phyloP scores from a whole-genome alignment of 2,888 invertebrate species.

The Lasioglossum pauxillum region DNA sequence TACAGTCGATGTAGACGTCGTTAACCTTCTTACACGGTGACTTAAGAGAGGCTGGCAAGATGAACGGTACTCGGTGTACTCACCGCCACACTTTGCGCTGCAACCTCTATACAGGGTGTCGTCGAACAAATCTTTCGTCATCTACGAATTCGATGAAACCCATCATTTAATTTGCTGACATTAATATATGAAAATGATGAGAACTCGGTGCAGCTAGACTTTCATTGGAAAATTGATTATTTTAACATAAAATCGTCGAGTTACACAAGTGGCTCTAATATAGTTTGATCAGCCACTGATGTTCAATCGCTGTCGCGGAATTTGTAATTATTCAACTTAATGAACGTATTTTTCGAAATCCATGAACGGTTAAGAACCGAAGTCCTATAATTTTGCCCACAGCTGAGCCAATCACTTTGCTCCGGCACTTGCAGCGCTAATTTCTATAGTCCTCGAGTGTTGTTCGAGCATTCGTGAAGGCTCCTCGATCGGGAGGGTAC shows the following conservation, averaged over 20 bases:
- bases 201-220: neutral
- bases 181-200: neutral
- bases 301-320: too few species aligned
- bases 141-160: neutral
- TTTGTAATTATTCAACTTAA: neutral
- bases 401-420: neutral
- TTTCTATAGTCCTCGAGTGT: neutral
- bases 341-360: neutral
- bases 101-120: conserved; percentile 15
- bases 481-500: neutral
- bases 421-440: neutral
- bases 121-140: neutral
- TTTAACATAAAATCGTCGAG: neutral
- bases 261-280: too few species aligned
- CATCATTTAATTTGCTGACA: neutral
- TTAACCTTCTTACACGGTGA: conserved; percentile 48
- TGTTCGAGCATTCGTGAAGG: neutral
- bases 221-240: neutral
- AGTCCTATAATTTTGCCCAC: neutral
- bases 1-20: conserved; percentile 22
- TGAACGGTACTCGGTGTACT: conserved; percentile 57
- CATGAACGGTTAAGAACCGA: neutral
- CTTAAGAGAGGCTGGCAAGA: conserved; percentile 24
- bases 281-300: too few species aligned
- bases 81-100: conserved; percentile 19